Evolutionary conservation across 2,888 invertebrate genomes (phyloP), one percentile per base, ranked within the genome.

Genomic region (Phrixothrix hirtus): DNA sequence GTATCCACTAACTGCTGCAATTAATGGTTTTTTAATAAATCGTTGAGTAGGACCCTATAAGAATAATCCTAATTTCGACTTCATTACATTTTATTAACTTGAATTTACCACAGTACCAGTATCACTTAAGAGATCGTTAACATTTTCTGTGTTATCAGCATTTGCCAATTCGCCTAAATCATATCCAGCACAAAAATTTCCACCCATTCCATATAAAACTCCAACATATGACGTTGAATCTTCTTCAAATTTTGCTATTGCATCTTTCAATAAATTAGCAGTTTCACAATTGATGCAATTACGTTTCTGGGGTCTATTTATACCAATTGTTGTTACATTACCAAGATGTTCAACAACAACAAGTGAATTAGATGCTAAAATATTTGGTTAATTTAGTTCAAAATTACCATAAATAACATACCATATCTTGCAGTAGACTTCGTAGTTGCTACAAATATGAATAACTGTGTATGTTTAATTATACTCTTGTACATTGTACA

Each of bases 101-200:
- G n/a, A 27, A 12, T 62, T 64, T 70, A 80, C 81, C 72, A 83
- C 82, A 2, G 80, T 80, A 3, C 81, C 81, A 62, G 77, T 74
- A 15, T 71, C 71, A 11, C 67, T 65, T 54, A 75, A 54, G 13
- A 75, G 61, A 21, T 29, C 44, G 71, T 68, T 27, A n/a, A 14
- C 4, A n/a, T n/a, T n/a, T n/a, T n/a, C n/a, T n/a, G n/a, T 21
- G 3, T 21, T 42, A 25, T 60, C 48, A 16, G 60, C 45, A 41
- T 63, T 29, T 59, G 83, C 77, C 44, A 95, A 77, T 68, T 94
- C 90, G 41, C 86, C 79, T 41, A 96, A 80, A 75, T 97, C 95
- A 71, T 87, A 92, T 0, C 97, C 97, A 1, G 95, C 85, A 74
- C 94, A 95, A 75, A 98, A 97, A 47, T 88, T 89, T 0, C 95